phyloP scores from a whole-genome alignment of 1,140 invertebrate genomes.

The Stenopsyche tienmushanensis region DNA sequence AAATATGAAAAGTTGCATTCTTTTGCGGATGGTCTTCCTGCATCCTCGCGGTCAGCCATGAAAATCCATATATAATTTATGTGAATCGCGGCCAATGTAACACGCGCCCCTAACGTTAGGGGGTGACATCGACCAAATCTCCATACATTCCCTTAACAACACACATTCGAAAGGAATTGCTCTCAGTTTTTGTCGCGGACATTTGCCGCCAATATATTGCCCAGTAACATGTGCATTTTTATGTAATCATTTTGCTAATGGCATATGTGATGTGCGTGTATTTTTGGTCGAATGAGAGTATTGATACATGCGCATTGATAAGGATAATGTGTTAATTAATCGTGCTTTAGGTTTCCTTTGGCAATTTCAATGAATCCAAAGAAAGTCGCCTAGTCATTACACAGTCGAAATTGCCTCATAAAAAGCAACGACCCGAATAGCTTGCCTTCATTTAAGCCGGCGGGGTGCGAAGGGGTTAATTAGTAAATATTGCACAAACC shows the following conservation, averaged over 20 bases:
- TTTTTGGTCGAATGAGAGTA: too few relatives aligned
- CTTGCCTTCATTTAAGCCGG: slow-evolving; percentile 12
- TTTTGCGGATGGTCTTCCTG: too few relatives aligned
- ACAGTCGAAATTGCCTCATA: slow-evolving; percentile 16
- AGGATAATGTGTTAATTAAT: not conserved
- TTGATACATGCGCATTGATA: too few relatives aligned
- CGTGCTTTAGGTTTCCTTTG: not conserved
- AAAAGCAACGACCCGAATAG: slow-evolving; percentile 12
- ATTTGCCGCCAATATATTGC: too few relatives aligned
- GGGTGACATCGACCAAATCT: slow-evolving; percentile 2
- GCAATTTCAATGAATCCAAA: slow-evolving; percentile 10
- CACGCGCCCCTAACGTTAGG: not conserved
- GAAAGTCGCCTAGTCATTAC: slow-evolving; percentile 6
- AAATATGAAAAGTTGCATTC: too few relatives aligned
- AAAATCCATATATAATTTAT: slow-evolving; percentile 32
- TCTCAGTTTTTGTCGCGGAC: not conserved
- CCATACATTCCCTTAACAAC: not conserved
- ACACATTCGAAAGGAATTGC: not conserved
- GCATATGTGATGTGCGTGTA: too few relatives aligned
- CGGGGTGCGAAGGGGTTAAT: slow-evolving; percentile 19
- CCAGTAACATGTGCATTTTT: too few relatives aligned
- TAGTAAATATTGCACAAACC: slow-evolving; percentile 23
- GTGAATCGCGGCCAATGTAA: slow-evolving; percentile 6
- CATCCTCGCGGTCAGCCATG: slow-evolving; percentile 12
- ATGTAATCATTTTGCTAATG: too few relatives aligned